These are phyloP conservation scores for Nothobranchius furzeri DNA, from an alignment of 2,113 vertebrate species.

Conservation along the genomic window DNA sequence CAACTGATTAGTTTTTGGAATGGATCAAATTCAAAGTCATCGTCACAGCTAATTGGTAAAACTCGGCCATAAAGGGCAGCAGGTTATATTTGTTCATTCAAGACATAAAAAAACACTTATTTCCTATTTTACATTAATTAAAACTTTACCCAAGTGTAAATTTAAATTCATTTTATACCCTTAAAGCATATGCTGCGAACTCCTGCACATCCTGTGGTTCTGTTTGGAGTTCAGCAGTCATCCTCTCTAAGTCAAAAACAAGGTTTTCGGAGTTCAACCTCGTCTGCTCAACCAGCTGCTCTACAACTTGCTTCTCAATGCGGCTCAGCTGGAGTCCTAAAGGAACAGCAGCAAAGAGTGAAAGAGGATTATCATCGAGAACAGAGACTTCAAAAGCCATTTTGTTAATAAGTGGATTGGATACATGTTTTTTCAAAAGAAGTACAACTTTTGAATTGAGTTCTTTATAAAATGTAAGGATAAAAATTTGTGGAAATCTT, in stretches of 20 bases:
- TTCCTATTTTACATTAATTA: background rate
- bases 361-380: background rate
- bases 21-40: too few species aligned
- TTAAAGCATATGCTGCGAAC: constrained; percentile 72
- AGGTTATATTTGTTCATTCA: too few species aligned
- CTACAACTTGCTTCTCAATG: constrained; percentile 67
- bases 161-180: constrained; percentile 62
- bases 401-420: too few species aligned
- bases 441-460: background rate
- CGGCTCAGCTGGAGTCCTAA: constrained; percentile 70
- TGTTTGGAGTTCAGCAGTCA: constrained; percentile 55
- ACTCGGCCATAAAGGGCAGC: too few species aligned
- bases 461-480: too few species aligned
- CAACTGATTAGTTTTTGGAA: too few species aligned
- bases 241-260: constrained; percentile 66
- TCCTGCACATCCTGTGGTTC: constrained; percentile 66
- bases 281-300: constrained; percentile 68
- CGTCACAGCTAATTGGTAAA: too few species aligned
- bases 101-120: background rate
- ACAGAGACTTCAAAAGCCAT: too few species aligned
- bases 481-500: too few species aligned
- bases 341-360: constrained; percentile 12
- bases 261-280: constrained; percentile 62
- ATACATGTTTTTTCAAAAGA: background rate
- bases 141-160: background rate